Evolutionary conservation across 2,888 invertebrate species (phyloP).

Genomic region (Cheiracanthium punctorium): DNA sequence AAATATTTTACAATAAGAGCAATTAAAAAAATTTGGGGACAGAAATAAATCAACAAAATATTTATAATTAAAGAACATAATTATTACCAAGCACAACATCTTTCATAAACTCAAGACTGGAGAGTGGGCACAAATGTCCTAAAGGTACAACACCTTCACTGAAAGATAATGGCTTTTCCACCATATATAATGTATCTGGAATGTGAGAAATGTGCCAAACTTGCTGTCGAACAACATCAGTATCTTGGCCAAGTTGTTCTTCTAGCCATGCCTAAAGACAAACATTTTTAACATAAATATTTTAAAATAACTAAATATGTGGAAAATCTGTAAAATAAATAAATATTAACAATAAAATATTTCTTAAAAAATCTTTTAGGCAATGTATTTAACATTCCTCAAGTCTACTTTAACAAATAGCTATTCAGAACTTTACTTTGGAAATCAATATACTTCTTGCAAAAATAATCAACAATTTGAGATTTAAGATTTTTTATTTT

Average conservation of each 20-base stretch:
- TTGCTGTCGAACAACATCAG: conserved; percentile 82
- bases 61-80: too few species aligned
- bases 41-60: too few species aligned
- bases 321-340: not conserved
- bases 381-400: too few species aligned
- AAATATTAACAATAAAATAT: not conserved
- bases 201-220: conserved; percentile 81
- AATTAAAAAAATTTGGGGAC: too few species aligned
- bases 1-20: too few species aligned
- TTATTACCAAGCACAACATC: conserved; percentile 62
- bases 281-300: too few species aligned
- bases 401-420: not conserved
- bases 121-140: conserved; percentile 58
- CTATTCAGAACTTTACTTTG: not conserved
- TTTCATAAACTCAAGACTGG: conserved; percentile 61
- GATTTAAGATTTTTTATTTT: too few species aligned
- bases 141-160: conserved; percentile 73
- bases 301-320: not conserved
- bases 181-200: conserved; percentile 95
- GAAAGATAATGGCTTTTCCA: conserved; percentile 79
- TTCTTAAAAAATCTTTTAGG: not conserved
- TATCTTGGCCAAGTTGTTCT: conserved; percentile 87
- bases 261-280: conserved; percentile 83
- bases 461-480: not conserved
- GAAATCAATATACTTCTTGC: not conserved